These are phyloP conservation scores for Trogon melanurus DNA, from an alignment of 2,113 vertebrate genomes.

Conservation along the genomic window DNA sequence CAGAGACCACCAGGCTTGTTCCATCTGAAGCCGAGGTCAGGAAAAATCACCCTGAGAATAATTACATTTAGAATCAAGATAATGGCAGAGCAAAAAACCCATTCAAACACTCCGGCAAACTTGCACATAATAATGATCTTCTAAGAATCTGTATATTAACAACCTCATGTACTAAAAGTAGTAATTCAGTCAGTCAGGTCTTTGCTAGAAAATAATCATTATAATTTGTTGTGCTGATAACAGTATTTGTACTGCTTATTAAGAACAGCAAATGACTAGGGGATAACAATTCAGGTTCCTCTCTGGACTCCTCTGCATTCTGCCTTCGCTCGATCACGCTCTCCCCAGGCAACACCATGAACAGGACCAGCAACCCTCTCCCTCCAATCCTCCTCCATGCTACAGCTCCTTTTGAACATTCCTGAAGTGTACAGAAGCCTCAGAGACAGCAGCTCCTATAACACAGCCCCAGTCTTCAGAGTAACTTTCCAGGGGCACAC, in stretches of 20 bases:
- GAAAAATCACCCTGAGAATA: slow-evolving; percentile 34
- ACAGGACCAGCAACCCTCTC: background rate
- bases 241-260: slow-evolving; percentile 24
- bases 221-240: slow-evolving; percentile 46
- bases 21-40: slow-evolving; percentile 33
- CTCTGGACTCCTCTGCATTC: background rate
- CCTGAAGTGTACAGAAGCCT: background rate
- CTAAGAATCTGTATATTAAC: slow-evolving; percentile 38
- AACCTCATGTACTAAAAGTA: background rate
- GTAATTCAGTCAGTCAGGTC: slow-evolving; percentile 31
- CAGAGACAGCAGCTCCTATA: background rate
- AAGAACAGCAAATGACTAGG: slow-evolving; percentile 9
- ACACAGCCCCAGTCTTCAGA: background rate
- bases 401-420: background rate
- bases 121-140: background rate
- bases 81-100: slow-evolving; percentile 4
- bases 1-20: slow-evolving; percentile 64
- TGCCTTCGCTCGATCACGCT: background rate
- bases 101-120: slow-evolving; percentile 21
- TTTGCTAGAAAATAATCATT: slow-evolving; percentile 50
- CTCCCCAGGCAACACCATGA: background rate
- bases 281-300: slow-evolving; percentile 1
- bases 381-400: fast-evolving
- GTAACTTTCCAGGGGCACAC: background rate
- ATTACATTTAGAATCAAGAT: slow-evolving; percentile 38